phyloP scores from a whole-genome alignment of 2,888 invertebrate species.

The Nephrotoma guestfalica region DNA sequence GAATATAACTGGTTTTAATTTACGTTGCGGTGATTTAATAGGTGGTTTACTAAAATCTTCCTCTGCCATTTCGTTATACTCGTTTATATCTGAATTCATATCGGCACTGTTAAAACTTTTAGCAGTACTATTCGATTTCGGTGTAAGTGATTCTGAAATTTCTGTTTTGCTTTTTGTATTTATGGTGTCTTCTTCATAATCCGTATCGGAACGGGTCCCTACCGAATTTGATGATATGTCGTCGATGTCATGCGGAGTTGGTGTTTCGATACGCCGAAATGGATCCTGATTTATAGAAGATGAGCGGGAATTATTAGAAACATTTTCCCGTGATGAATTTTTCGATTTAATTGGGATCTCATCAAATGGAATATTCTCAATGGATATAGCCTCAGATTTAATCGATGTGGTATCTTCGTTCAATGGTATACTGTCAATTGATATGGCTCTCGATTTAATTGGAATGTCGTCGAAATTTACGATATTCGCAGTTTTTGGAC shows the following conservation, averaged over 20 bases:
- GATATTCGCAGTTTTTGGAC: not conserved
- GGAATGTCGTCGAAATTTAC: not conserved
- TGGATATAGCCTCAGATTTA: slow-evolving; percentile 13
- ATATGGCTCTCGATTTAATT: not conserved
- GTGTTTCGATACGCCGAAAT: not conserved
- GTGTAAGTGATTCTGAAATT: slow-evolving; percentile 13
- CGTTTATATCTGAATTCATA: slow-evolving; percentile 19
- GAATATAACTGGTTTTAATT: slow-evolving; percentile 27
- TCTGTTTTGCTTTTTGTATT: not conserved
- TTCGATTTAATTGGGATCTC: not conserved
- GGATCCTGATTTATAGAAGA: not conserved
- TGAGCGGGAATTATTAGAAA: not conserved
- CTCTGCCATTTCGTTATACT: not conserved
- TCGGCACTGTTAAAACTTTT: slow-evolving; percentile 20
- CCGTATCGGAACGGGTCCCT: slow-evolving; percentile 2
- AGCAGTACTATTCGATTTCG: slow-evolving; percentile 18
- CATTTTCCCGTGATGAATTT: slow-evolving; percentile 1
- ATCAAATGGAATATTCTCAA: not conserved
- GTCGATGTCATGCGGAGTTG: not conserved
- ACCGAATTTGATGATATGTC: slow-evolving; percentile 5
- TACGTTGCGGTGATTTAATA: slow-evolving; percentile 21
- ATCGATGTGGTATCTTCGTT: slow-evolving; percentile 4
- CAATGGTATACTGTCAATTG: not conserved
- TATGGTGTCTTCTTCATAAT: not conserved
- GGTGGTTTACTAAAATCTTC: not conserved